Conservation (phyloP, 1,140 invertebrate genomes). For the Dryas iulia region DNA sequence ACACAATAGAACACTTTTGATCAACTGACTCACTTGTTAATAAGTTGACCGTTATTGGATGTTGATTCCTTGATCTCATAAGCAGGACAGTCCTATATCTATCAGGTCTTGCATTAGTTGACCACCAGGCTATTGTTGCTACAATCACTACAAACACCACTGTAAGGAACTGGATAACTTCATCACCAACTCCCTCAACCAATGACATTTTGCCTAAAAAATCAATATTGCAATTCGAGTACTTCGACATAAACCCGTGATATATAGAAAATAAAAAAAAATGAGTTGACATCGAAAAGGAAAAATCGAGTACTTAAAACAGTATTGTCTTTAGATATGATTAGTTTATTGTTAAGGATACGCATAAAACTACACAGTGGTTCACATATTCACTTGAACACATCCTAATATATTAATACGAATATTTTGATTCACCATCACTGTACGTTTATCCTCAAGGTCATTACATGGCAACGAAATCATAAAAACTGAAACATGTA, state of each 20-base stretch:
- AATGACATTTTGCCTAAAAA: slow-evolving; percentile 81
- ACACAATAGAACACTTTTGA: not conserved
- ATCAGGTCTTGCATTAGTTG: slow-evolving; percentile 81
- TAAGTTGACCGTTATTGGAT: slow-evolving; percentile 64
- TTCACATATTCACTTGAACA: not conserved
- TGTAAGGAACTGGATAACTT: slow-evolving; percentile 86
- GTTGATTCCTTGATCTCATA: slow-evolving; percentile 63
- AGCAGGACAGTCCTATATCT: slow-evolving; percentile 79
- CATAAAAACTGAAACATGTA: slow-evolving; percentile 6
- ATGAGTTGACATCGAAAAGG: not conserved
- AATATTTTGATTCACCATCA: not conserved
- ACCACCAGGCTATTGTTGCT: slow-evolving; percentile 87
- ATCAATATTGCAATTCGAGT: not conserved
- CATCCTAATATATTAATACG: not conserved
- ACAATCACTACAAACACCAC: slow-evolving; percentile 82
- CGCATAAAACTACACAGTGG: not conserved
- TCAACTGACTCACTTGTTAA: slow-evolving; percentile 51
- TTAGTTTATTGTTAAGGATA: not conserved
- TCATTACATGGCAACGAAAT: slow-evolving; percentile 18
- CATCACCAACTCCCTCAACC: slow-evolving; percentile 91
- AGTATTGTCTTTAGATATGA: not conserved
- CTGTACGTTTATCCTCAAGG: slow-evolving; percentile 13
- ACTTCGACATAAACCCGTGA: not conserved
- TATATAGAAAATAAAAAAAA: not conserved
- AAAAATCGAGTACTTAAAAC: not conserved